Base-by-base conservation (phyloP, 2,797 vertebrate species). In the Balearica regulorum region DNA sequence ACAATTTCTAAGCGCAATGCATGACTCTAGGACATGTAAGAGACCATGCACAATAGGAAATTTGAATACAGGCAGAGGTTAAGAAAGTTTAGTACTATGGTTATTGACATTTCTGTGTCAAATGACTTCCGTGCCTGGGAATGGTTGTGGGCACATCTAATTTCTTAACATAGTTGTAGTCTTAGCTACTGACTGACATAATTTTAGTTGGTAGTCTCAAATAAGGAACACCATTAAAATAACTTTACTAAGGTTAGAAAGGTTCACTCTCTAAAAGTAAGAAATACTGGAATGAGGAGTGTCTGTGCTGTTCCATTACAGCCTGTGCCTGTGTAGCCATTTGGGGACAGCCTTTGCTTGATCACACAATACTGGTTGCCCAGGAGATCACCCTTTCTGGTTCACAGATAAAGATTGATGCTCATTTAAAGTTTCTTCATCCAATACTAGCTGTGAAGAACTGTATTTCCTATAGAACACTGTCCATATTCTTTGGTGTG, bases 1-100 rank as follows among this genome's bases (percentile, higher is more conserved):
- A 77, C 2, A 5, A n/a, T n/a, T 87, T 68, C n/a, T n/a, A 29
- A 21, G 2, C 9, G 49, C 13, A 31, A 9, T 35, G 11, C 3
- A 48, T 19, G 14, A 60, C 21, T 31, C n/a, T 39, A 22, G 9
- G 18, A 51, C 5, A 24, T 29, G 9, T 2, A 17, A 83, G 7
- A 15, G 9, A 64, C 6, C 5, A 25, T 2, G 2, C 11, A 43
- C 5, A 24, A 35, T 0, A 46, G 13, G 29, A n/a, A 58, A 51
- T 60, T 0, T 55, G 18, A 61, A 70, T n/a, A 7, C 1, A 41
- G 20, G 15, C 21, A 60, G 28, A 72, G 25, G 2, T 11, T 31
- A 55, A 66, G 7, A 2, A 81, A 43, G 3, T 78, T 87, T 68
- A 44, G 4, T 53, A 5, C 3, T 29, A 3, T 7, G 4, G 16